Percentiles rank a stretch among this genome's conserved stretches.
These are phyloP conservation scores for Lamellibrachia satsuma DNA, from an alignment of 2,888 invertebrate genomes.

Conservation along the genomic window DNA sequence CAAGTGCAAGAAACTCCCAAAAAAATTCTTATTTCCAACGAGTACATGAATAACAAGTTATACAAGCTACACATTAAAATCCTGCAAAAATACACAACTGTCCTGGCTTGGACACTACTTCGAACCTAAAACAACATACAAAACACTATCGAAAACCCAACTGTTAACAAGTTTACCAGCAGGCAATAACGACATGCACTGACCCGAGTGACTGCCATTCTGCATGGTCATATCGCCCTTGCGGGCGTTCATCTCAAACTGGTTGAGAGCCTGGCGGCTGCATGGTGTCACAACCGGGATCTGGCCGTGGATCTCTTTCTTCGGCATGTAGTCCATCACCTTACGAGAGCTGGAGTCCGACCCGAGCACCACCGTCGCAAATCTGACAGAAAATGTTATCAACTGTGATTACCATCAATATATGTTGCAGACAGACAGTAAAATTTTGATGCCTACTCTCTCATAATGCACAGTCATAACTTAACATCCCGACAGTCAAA, in stretches of 20 bases:
- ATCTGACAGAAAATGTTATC: constrained; percentile 66
- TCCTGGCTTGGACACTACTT: not conserved
- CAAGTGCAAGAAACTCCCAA: too few relatives aligned
- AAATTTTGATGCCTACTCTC: too few relatives aligned
- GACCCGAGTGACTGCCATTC: not conserved
- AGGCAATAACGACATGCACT: not conserved
- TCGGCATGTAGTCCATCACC: constrained; percentile 92
- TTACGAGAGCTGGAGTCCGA: constrained; percentile 89
- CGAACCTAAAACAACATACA: not conserved
- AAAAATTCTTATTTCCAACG: too few relatives aligned
- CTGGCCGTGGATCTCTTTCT: constrained; percentile 95
- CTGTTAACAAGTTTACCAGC: not conserved
- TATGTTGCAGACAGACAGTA: too few relatives aligned
- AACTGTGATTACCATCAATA: too few relatives aligned
- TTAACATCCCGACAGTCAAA: too few relatives aligned
- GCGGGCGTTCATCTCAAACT: constrained; percentile 67
- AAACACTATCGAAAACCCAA: not conserved
- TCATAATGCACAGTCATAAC: too few relatives aligned
- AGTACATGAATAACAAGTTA: not conserved
- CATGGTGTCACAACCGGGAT: constrained; percentile 93
- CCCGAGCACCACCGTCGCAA: constrained; percentile 93
- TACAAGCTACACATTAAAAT: not conserved
- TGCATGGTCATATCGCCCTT: constrained; percentile 36
- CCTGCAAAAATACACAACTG: not conserved
- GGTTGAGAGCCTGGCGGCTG: constrained; percentile 84